A percentile compares a stretch with the other conserved stretches of the same genome.
These are phyloP conservation scores for Sebastes taczanowskii DNA, from an alignment of 2,797 vertebrate species.

Conservation along the genomic window DNA sequence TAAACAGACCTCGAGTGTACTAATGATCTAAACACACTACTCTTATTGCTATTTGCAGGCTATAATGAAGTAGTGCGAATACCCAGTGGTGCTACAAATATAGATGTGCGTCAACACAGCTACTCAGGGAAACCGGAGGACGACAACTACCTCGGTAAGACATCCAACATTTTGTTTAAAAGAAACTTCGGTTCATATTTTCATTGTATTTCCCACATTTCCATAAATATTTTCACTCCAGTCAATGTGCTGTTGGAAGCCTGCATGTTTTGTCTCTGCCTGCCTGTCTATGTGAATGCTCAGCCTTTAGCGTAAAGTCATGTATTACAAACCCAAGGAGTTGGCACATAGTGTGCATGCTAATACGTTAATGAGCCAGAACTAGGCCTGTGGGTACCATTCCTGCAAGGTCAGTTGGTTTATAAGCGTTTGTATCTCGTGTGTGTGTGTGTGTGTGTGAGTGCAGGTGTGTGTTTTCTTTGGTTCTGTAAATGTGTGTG, in stretches of 20 bases:
- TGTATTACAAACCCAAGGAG: background rate
- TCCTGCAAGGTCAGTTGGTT: constrained; percentile 30
- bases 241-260: background rate
- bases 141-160: constrained; percentile 99
- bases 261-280: background rate
- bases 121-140: constrained; percentile 98
- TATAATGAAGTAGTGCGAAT: constrained; percentile 96
- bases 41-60: constrained; percentile 79
- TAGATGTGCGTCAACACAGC: constrained; percentile 98
- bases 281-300: background rate
- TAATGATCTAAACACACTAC: constrained; percentile 13
- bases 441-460: background rate
- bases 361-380: constrained; percentile 42
- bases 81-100: constrained; percentile 96
- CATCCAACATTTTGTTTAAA: background rate
- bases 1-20: background rate
- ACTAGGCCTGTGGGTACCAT: constrained; percentile 26
- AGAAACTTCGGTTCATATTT: background rate
- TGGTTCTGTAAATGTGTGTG: background rate
- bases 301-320: constrained; percentile 2
- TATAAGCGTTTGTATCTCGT: background rate
- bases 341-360: constrained; percentile 23
- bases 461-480: background rate
- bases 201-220: background rate
- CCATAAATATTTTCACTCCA: background rate